phyloP scores from a whole-genome alignment of 2,888 invertebrate species.

The Drosophila nr. medialis region DNA sequence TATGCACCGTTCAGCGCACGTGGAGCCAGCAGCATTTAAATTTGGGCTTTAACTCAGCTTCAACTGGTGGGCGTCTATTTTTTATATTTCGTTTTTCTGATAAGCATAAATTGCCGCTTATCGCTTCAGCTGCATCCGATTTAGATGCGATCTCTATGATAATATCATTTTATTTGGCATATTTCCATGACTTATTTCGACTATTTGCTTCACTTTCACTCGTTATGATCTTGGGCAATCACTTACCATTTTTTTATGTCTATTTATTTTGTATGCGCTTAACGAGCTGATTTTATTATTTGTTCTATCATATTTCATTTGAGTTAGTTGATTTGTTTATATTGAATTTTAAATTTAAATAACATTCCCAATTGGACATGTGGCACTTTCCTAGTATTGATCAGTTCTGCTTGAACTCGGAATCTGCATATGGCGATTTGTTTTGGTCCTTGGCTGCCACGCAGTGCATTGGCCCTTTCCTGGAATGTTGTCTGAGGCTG shows the following conservation, averaged over 20 bases:
- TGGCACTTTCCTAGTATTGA: background rate
- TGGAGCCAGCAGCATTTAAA: slow-evolving; percentile 48
- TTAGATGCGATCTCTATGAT: slow-evolving; percentile 37
- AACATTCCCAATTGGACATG: background rate
- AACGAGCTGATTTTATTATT: background rate
- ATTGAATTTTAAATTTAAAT: background rate
- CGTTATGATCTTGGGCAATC: background rate
- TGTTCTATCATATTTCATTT: background rate
- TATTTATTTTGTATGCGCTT: background rate
- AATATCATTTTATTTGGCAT: slow-evolving; percentile 26
- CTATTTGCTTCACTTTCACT: slow-evolving; percentile 47
- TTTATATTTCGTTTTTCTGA: slow-evolving; percentile 14
- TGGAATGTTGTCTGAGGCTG: slow-evolving; percentile 69
- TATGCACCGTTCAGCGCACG: slow-evolving; percentile 35
- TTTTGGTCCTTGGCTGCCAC: slow-evolving; percentile 38
- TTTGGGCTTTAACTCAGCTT: slow-evolving; percentile 23
- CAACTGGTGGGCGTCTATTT: slow-evolving; percentile 54
- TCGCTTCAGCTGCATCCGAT: slow-evolving; percentile 46
- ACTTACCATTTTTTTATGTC: background rate
- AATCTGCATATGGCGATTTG: background rate
- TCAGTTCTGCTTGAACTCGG: background rate
- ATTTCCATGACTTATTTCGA: slow-evolving; percentile 15
- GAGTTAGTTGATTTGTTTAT: background rate
- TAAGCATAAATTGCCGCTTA: slow-evolving; percentile 71
- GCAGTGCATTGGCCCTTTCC: slow-evolving; percentile 62